Evolutionary conservation across 2,888 invertebrate species (phyloP), one percentile per base, ranked within the genome.

Genomic region (Lapara coniferarum): DNA sequence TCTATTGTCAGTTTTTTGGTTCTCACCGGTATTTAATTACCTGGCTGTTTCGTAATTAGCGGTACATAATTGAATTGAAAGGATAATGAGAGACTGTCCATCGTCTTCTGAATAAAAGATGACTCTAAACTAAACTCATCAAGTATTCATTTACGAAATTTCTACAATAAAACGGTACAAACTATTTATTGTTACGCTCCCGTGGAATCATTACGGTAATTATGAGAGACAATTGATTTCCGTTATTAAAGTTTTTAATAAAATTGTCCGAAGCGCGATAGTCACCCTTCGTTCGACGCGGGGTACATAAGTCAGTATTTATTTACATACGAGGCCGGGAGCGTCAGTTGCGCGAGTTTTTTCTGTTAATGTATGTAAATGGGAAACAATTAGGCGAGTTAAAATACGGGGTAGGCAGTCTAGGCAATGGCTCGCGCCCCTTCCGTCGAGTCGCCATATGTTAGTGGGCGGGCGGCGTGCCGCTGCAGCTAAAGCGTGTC

Each of bases 371-470:
- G 85, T 93, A 93, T 93, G 93, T 92, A 93, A 93, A 93, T 93
- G 90, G 89, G 90, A 92, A 92, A 86, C 92, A 93, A 93, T 93
- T 93, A 93, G 91, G 91, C 90, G 90, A 91, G 91, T 92, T 93
- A 92, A 92, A 89, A 92, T 89, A 90, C 91, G 92, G 92, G 93
- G 93, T 90, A 91, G 91, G 89, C 91, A 90, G 91, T 89, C 88
- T 90, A 90, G 90, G 90, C 91, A 90, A 88, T 91, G 87, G 86
- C 85, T 88, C 85, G 87, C 87, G 85, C 89, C 91, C 92, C 89
- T 88, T 86, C 86, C 86, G 84, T 77, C 78, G 78, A 76, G 78
- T 76, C 85, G 88, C 93, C 93, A 92, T 92, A 90, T 93, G 93
- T 79, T 81, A 78, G 87, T 81, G 89, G 93, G 92, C 89, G 92